These are phyloP conservation scores for Limnephilus lunatus DNA, from an alignment of 2,888 invertebrate genomes.

Conservation along the genomic window DNA sequence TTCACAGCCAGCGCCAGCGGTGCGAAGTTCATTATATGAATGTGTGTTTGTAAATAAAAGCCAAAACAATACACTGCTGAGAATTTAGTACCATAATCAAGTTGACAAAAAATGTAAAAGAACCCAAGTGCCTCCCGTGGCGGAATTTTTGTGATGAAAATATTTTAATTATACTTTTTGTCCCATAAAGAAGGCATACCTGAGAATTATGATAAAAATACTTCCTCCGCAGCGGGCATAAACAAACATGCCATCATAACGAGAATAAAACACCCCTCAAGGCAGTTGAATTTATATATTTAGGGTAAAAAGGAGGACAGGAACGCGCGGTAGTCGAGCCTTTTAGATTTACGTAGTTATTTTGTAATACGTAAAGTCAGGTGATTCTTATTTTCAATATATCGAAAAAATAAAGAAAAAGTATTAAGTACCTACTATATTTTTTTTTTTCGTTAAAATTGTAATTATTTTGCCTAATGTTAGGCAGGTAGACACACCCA, in stretches of 20 bases:
- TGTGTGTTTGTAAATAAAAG: neutral
- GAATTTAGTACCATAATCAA: neutral
- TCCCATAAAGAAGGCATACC: conserved; percentile 25
- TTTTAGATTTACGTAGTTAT: neutral
- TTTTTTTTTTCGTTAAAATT: too few relatives aligned
- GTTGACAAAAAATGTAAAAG: neutral
- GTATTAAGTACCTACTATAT: too few relatives aligned
- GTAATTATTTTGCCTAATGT: too few relatives aligned
- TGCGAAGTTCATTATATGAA: too few relatives aligned
- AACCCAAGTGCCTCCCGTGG: neutral
- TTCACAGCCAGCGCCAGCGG: too few relatives aligned
- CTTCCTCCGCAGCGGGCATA: conserved; percentile 28
- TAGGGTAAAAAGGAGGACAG: neutral
- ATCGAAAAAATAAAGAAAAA: too few relatives aligned
- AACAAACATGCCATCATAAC: conserved; percentile 44
- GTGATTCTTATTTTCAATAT: too few relatives aligned
- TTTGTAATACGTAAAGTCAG: too few relatives aligned
- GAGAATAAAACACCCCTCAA: conserved; percentile 42
- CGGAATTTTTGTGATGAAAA: neutral
- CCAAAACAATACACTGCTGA: neutral
- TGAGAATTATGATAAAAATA: conserved; percentile 32
- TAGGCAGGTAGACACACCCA: too few relatives aligned
- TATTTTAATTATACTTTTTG: conserved; percentile 31
- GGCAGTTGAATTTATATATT: conserved; percentile 41
- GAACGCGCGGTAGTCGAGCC: neutral